Evolutionary conservation across 1,140 invertebrate genomes (phyloP), one percentile per base, ranked within the genome.

Genomic region (Homarus americanus): DNA sequence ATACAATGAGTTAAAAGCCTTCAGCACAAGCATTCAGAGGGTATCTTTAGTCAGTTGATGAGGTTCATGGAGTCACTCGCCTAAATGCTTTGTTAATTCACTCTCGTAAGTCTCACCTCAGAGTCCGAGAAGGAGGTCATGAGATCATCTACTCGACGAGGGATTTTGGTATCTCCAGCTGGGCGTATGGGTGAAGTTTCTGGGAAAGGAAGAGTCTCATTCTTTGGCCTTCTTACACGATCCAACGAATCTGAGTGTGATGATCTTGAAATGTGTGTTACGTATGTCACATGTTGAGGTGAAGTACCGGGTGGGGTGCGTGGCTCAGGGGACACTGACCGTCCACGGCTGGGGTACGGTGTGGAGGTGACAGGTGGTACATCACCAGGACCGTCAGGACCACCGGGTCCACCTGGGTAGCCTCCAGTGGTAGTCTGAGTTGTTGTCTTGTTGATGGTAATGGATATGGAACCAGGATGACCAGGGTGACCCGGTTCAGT

Each of bases 91-190:
- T 7, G 40, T 17, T 40, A 40, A 76, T 3, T 76, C 10, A 40
- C 24, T 17, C 12, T 24, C 12, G 20, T 79, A 40, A 3, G 24
- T 0, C 92, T 92, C n/a, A 93, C 92, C 87, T 93, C 87, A 32
- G 91, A 92, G 41, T 92, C 92, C 9, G 92, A 91, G 91, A 93
- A 91, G 49, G 91, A 86, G 12, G 75, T 91, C 86, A 93, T 91
- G 32, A 93, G 92, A 41, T 93, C 92, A 87, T 93, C 92, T 24
- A 93, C 87, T 73, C 91, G 87, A 28, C 91, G 89, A 41, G 92
- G 92, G n/a, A 93, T 91, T 66, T 91, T 91, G 73, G 49, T 44
- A 36, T 90, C 87, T 34, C 72, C 87, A 24, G 58, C 20, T 17
- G 91, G 28, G 53, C 73, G 78, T 15, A 93, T 91, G 53, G 92